Evolutionary conservation across 2,113 vertebrate genomes (phyloP).

Genomic region (Collichthys lucidus): DNA sequence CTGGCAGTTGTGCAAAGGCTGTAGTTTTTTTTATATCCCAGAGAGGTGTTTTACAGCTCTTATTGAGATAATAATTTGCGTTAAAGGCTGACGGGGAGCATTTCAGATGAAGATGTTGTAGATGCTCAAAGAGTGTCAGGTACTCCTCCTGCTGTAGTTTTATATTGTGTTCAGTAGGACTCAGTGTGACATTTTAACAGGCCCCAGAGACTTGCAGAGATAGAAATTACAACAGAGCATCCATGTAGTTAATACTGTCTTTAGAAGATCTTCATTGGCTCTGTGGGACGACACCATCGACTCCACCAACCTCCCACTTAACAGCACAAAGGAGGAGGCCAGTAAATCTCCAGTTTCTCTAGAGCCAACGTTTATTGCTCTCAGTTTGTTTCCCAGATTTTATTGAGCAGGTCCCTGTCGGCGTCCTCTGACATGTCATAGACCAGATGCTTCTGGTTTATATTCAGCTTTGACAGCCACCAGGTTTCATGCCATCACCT

Average conservation of each 20-base stretch:
- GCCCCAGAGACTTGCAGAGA: background rate
- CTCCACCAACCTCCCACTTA: slow-evolving; percentile 31
- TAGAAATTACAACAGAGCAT: background rate
- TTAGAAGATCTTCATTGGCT: slow-evolving; percentile 26
- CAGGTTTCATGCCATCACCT: slow-evolving; percentile 2
- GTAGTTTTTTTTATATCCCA: background rate
- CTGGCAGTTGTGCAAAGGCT: background rate
- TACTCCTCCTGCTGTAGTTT: slow-evolving; percentile 1
- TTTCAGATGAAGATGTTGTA: background rate
- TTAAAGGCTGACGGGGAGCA: slow-evolving; percentile 1
- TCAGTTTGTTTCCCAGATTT: slow-evolving; percentile 29
- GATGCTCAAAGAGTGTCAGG: background rate
- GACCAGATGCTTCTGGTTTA: slow-evolving; percentile 13
- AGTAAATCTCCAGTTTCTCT: slow-evolving; percentile 39
- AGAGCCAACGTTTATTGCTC: slow-evolving; percentile 19
- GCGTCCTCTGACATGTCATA: slow-evolving; percentile 2
- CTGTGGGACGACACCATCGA: slow-evolving; percentile 16
- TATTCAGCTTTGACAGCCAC: slow-evolving; percentile 12
- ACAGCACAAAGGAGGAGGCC: slow-evolving; percentile 13
- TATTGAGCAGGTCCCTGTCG: slow-evolving; percentile 22
- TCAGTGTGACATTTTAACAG: slow-evolving; percentile 11
- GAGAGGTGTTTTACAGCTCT: slow-evolving; percentile 12
- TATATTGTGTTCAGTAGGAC: slow-evolving; percentile 28
- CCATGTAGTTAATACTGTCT: slow-evolving; percentile 14
- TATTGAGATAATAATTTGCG: slow-evolving; percentile 2